Evolutionary conservation across 2,797 vertebrate species (phyloP), one percentile per base, ranked within the genome.

Genomic region (Thunnus albacares): DNA sequence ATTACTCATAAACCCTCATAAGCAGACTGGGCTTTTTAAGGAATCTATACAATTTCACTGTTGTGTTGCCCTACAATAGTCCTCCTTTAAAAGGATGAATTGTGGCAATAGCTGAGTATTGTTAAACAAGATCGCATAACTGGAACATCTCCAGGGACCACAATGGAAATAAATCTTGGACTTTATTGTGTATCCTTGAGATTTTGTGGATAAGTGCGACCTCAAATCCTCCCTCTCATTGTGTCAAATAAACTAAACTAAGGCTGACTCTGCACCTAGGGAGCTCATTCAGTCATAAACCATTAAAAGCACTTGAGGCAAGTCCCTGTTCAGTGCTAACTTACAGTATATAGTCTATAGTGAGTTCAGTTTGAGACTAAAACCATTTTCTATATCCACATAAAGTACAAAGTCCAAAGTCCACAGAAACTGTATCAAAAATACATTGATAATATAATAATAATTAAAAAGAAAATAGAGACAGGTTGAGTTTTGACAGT

Each of bases 401-500:
- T 17, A 47, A 47, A n/a, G n/a, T n/a, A n/a, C n/a, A n/a, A n/a
- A n/a, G n/a, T n/a, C n/a, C n/a, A n/a, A n/a, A n/a, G n/a, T n/a
- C n/a, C n/a, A n/a, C n/a, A n/a, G n/a, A n/a, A n/a, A n/a, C 28
- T n/a, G 1, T 53, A 28, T 52, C 2, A 53, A 53, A 74, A 6
- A 65, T 7, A 33, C 15, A 49, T 1, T 28, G 7, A 22, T 28
- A n/a, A 63, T 4, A 30, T 45, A 5, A 33, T 0, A 20, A 58
- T 22, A 28, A 59, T 22, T 1, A 63, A 53, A 77, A 15, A 58
- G 56, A 13, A 20, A 67, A 71, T 83, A 71, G 14, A 79, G 49
- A 79, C 9, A 12, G 3, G 20, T 15, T 83, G 69, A 71, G 33
- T 89, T 95, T 92, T 66, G 78, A 91, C 75, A 85, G 72, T 96